Evolutionary conservation across 2,888 invertebrate genomes (phyloP).

Genomic region (Macaria notata): DNA sequence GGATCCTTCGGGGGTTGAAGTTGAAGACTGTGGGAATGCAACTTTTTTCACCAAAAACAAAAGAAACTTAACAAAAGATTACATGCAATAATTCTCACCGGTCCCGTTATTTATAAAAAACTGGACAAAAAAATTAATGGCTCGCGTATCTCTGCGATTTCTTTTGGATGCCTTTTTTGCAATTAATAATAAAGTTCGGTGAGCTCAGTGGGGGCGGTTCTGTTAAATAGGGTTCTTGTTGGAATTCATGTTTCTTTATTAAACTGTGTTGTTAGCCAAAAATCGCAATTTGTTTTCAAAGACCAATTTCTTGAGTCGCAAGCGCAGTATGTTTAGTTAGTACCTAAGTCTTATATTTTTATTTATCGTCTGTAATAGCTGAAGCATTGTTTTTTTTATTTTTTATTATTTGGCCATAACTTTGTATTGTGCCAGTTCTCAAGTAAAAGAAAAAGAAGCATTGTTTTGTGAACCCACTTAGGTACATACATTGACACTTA

Average conservation of each 20-base stretch:
- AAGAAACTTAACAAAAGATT: constrained; percentile 72
- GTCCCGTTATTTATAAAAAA: constrained; percentile 70
- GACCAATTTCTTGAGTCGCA: too few species aligned
- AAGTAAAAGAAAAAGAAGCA: too few species aligned
- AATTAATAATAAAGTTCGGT: constrained; percentile 62
- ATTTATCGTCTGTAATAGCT: too few species aligned
- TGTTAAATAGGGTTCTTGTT: constrained; percentile 31
- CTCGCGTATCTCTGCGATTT: constrained; percentile 73
- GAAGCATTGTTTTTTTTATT: too few species aligned
- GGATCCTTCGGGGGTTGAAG: constrained; percentile 21
- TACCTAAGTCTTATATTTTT: too few species aligned
- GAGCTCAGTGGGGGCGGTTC: constrained; percentile 63
- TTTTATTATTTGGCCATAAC: too few species aligned
- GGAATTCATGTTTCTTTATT: constrained; percentile 2
- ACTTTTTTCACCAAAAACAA: constrained; percentile 49
- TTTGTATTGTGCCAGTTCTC: too few species aligned
- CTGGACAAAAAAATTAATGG: constrained; percentile 67
- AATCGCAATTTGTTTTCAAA: too few species aligned
- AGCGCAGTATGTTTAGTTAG: too few species aligned
- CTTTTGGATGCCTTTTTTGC: constrained; percentile 55
- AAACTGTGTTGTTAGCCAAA: too few species aligned
- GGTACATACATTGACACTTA: too few species aligned
- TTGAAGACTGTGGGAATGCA: constrained; percentile 64
- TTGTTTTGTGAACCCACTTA: too few species aligned
- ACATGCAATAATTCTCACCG: constrained; percentile 69